These are phyloP conservation scores for Typhlichthys subterraneus DNA, from an alignment of 2,797 vertebrate species.

Conservation along the genomic window DNA sequence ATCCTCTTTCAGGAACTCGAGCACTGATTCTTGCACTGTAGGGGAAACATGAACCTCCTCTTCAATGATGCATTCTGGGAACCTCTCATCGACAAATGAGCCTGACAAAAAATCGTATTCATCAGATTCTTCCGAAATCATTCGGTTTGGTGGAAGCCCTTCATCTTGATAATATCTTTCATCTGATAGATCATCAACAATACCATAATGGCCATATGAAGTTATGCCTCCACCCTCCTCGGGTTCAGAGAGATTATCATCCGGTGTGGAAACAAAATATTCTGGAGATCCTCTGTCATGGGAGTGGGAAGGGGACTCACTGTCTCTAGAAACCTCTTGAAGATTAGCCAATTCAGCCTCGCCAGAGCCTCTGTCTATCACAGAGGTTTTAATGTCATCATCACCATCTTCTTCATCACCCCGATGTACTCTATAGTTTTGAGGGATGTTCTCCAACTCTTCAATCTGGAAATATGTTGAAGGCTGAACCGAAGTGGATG, in stretches of 20 bases:
- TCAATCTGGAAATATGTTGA: constrained; percentile 85
- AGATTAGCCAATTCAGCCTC: constrained; percentile 71
- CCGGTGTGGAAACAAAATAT: constrained; percentile 94
- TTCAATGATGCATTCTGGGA: constrained; percentile 84
- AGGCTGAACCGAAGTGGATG: constrained; percentile 65
- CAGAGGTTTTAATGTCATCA: constrained; percentile 24
- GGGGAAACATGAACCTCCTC: constrained; percentile 91
- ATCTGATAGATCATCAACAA: constrained; percentile 80
- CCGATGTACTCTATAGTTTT: constrained; percentile 47
- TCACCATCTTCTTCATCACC: constrained; percentile 36
- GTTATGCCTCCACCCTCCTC: constrained; percentile 81
- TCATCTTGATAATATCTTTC: constrained; percentile 80
- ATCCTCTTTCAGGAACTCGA: constrained; percentile 82
- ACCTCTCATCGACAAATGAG: constrained; percentile 66
- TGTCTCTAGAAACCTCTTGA: constrained; percentile 75
- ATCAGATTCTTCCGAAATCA: constrained; percentile 64
- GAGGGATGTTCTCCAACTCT: constrained; percentile 83
- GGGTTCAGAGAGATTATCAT: constrained; percentile 79
- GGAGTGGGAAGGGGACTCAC: constrained; percentile 59
- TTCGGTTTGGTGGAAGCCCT: constrained; percentile 39
- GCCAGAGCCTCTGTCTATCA: constrained; percentile 35
- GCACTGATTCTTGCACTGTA: constrained; percentile 84
- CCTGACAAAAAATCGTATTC: constrained; percentile 52
- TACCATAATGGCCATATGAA: constrained; percentile 85
- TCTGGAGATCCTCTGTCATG: constrained; percentile 79